These are phyloP conservation scores for Pediacus dermestoides DNA, from an alignment of 2,888 invertebrate genomes.

Conservation along the genomic window DNA sequence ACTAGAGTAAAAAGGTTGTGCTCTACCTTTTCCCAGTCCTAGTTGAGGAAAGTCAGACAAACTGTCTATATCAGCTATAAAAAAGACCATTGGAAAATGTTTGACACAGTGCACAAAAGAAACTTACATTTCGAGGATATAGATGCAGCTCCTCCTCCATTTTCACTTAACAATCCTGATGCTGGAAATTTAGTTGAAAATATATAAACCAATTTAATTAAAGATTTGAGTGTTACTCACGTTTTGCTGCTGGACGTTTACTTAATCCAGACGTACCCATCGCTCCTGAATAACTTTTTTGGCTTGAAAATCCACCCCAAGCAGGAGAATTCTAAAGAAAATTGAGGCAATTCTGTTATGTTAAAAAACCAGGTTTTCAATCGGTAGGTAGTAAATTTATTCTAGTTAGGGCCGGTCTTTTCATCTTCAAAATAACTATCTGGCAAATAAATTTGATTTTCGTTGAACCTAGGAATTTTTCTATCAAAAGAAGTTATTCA, in stretches of 20 bases:
- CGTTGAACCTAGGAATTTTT: no score
- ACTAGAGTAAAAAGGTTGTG: background rate
- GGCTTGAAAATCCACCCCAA: constrained; percentile 8
- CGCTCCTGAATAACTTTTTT: constrained; percentile 19
- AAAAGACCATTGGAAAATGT: constrained; percentile 2
- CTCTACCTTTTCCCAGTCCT: constrained; percentile 17
- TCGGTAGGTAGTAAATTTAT: no score
- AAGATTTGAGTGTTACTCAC: constrained; percentile 15
- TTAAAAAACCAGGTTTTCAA: no score
- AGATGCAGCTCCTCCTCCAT: constrained; percentile 4
- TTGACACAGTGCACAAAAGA: constrained; percentile 2
- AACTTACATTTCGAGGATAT: constrained; percentile 10
- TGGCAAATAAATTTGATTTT: no score
- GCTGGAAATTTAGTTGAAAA: background rate
- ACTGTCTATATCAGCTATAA: background rate
- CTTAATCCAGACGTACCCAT: constrained; percentile 17
- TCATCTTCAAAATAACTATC: no score
- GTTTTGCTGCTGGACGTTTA: constrained; percentile 18
- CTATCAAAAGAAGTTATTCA: no score
- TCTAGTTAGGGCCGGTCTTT: no score
- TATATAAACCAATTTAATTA: background rate
- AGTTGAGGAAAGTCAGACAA: constrained; percentile 18
- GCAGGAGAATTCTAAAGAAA: constrained; percentile 12
- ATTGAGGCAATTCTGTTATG: no score
- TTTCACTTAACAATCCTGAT: no score